Evolutionary conservation across 2,797 vertebrate species (phyloP), one percentile per base, ranked within the genome.

Genomic region (Zonotrichia albicollis): DNA sequence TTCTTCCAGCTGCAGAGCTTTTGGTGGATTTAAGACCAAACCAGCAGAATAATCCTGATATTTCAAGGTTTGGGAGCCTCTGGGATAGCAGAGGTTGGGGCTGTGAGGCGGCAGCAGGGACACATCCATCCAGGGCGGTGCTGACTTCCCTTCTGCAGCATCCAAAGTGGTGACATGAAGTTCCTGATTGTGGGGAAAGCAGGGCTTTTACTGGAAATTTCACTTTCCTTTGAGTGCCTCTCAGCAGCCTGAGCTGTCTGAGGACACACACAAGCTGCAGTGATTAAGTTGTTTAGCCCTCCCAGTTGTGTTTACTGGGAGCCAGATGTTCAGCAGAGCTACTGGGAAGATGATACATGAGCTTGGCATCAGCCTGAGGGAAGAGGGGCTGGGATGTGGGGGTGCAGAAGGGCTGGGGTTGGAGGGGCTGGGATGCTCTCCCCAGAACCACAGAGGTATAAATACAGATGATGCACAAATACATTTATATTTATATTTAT

Each of bases 291-390:
- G 20, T 60, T 90, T 14, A 64, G 84, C 67, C 43, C 9, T 85
- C 40, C n/a, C 55, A 46, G 76, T 51, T 65, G 46, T 76, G 94
- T 76, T 89, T 84, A 20, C 38, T 60, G 92, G 72, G 65, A 84
- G 72, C 65, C 95, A 94, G 84, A 79, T 94, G 94, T 94, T 84
- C 43, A 42, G 71, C 71, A 50, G 80, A 46, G 86, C 76, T 75
- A 2, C 4, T 11, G 82, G 43, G n/a, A 36, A n/a, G 26, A 5
- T 0, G 6, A 53, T 16, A 2, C 66, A 3, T 29, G 27, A 1
- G n/a, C 36, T 68, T 36, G 32, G 26, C 32, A 4, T 80, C 15
- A 5, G 19, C 51, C 23, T 1, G 19, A 43, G 65, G 46, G 40
- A 36, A 22, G 60, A 16, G 17, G 30, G 53, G 3, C 14, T 1